Evolutionary conservation across 1,140 invertebrate species (phyloP), one percentile per base, ranked within the genome.

Genomic region (Meloidogyne hapla): DNA sequence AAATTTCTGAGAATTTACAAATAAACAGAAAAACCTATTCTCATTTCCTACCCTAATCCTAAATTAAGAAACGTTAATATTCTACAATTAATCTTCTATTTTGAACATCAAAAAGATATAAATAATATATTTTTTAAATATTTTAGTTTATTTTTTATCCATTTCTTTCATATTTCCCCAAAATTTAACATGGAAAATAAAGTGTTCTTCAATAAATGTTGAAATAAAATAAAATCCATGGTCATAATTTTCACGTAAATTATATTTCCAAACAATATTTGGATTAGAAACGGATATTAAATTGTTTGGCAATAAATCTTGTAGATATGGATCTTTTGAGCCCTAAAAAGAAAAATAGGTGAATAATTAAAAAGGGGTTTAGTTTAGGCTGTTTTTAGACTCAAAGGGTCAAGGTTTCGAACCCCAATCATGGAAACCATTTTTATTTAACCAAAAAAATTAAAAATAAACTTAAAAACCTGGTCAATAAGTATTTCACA

Each of bases 181-280:
- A 45, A 23, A 75, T n/a, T 67, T 42, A 9, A 69, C n/a, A 68
- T 86, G 85, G 70, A 82, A 82, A 8, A 73, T 40, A 67, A 99
- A 91, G 88, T 99, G 96, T 85, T 98, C 94, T 65, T 91, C 93
- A 63, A 99, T 92, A 87, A 94, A 99, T 0, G 94, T 92, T 3
- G 93, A 89, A 80, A 99, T 93, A 85, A 96, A 98, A 86, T 91
- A 98, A 84, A 98, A 99, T 69, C 93, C 93, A 88, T 99, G 96
- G 88, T 98, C 95, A 88, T 98, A 99, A 18, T 92, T 93, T 85
- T 88, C 79, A 21, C 94, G 91, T 86, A 92, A 90, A 81, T 94
- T 91, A 18, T 93, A 90, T 69, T 92, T 91, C 0, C 93, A 89
- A 38, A 92, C 91, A 1, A 94, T 89, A 72, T 91, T 91, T 56